Base-by-base conservation (phyloP, 2,797 vertebrate genomes). In the Hippocampus kuda region DNA sequence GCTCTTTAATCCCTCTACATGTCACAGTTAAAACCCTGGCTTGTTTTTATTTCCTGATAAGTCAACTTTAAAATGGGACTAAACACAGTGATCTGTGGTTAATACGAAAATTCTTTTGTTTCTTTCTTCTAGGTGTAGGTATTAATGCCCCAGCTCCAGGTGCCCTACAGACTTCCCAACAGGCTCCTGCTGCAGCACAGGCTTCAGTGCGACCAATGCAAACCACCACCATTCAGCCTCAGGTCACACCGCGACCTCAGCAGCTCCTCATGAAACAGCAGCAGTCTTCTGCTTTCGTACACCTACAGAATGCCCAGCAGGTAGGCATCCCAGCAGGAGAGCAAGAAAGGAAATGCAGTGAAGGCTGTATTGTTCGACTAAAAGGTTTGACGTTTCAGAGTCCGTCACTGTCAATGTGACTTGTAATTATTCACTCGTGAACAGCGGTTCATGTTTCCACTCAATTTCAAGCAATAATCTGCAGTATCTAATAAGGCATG, bases 251-350 rank as follows among this genome's bases (percentile, higher is more conserved):
- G 53, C 94, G 93, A 78, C 93, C 95, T 77, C 93, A 94, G 77
- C 93, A 94, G 71, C 83, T 95, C 61, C 93, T 95, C 81, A 85
- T 94, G 71, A 94, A 96, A 84, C 93, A 91, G 64, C 94, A 90
- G 65, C 93, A 89, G n/a, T 79, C 81, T 8, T 48, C 85, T 5
- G 69, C 83, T 10, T 84, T 92, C 68, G 87, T 91, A 69, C 83
- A 68, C n/a, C 83, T 84, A 53, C 91, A 91, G 63, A 87, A 81
- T 71, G 85, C 81, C 75, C 89, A 91, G 76, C 92, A 93, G 89
- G 89, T 94, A 80, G 68, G 82, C 59, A 5, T 66, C 44, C 27
- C 48, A 11, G 13, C 26, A 65, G 51, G 44, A 24, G 44, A 24
- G 3, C n/a, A 69, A 56, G 15, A n/a, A 2, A 66, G 56, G 41